phyloP scores from a whole-genome alignment of 1,140 invertebrate genomes.

The Diabrotica virgifera region DNA sequence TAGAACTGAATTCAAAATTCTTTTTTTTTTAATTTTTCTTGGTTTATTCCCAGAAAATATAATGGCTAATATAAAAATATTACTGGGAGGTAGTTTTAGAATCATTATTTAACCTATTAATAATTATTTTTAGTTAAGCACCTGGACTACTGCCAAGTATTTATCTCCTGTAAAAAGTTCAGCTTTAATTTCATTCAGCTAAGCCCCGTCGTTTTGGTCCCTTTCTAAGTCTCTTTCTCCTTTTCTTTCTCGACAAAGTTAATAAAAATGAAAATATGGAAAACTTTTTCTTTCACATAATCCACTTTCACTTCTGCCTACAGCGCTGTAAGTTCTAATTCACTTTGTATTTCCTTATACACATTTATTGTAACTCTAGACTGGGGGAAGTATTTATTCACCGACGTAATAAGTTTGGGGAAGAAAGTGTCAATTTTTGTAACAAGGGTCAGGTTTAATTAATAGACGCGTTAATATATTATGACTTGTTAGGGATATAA shows the following conservation, averaged over 20 bases:
- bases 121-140: not conserved
- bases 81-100: no score
- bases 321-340: not conserved
- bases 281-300: not conserved
- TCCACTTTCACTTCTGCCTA: not conserved
- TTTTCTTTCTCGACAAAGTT: not conserved
- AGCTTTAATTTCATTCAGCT: not conserved
- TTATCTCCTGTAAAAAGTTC: not conserved
- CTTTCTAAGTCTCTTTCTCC: not conserved
- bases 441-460: no score
- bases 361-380: not conserved
- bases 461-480: no score
- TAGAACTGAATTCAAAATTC: no score
- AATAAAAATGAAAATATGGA: conserved; percentile 1
- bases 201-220: not conserved
- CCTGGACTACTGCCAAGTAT: not conserved
- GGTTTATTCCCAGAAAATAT: no score
- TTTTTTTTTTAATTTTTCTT: no score
- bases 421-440: no score
- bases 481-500: no score
- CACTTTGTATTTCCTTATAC: not conserved
- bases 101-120: no score
- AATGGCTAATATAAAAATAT: no score
- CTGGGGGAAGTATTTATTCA: no score
- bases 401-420: no score